Base-by-base conservation (phyloP, 2,113 vertebrate species). In the Bubo blakistoni region DNA sequence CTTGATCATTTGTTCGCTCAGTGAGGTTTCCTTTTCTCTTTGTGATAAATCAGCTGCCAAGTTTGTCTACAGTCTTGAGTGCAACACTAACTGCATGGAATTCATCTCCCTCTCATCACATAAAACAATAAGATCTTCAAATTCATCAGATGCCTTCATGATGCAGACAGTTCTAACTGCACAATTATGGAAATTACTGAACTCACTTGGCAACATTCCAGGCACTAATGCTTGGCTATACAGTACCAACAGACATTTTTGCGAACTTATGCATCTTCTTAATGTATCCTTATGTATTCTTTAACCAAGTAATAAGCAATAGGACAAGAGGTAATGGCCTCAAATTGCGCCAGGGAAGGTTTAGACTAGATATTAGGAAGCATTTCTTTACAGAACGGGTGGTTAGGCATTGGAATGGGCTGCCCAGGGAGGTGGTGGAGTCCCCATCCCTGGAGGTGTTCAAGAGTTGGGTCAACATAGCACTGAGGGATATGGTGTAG, bases 131-230 rank as follows among this genome's bases (percentile, higher is more conserved):
- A 67, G 22, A 91, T 69, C 24, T 77, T 81, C 54, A 90, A 65
- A 95, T 91, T 79, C 88, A 91, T 93, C 87, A 92, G 77, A 84
- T 24, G 34, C n/a, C 34, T 76, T 87, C 76, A 61, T 44, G 36
- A 89, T 70, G 87, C 59, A 94, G 73, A 57, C 30, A 85, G 30
- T 65, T 95, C 79, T 88, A 91, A 86, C 44, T 76, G 70, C 47
- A 62, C 80, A 94, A 91, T 92, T 95, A 94, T 2, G 5, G 66
- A 96, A 93, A 94, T 82, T 46, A 89, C 42, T 85, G 47, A 47
- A 70, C 34, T 89, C 61, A 73, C 32, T 90, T 87, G 90, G 96
- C 54, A 20, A 87, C 61, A 40, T 81, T 81, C 67, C 73, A 96
- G 47, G 38, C 47, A 74, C 18, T 81, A 84, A 84, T 47, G 49